A percentile compares a stretch with the other conserved stretches of the same genome.
Conservation (phyloP, 2,888 invertebrate genomes). For the Neelides folsomi region DNA sequence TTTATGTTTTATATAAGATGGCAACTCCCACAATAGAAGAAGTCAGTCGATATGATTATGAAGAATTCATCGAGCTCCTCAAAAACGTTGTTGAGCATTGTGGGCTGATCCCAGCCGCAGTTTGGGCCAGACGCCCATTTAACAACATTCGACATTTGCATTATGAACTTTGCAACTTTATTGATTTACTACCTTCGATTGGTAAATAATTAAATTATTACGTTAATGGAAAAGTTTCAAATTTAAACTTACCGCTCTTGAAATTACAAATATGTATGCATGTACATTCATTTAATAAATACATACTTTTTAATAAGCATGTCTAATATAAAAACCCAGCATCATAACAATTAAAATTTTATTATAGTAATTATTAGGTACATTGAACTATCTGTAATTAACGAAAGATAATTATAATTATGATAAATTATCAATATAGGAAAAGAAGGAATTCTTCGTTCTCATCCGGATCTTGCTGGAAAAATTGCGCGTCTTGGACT, state of each 20-base stretch:
- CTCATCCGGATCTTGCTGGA: constrained; percentile 53
- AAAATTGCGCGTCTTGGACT: constrained; percentile 42
- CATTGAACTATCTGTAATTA: no score
- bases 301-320: no score
- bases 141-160: constrained; percentile 41
- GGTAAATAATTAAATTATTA: constrained; percentile 39
- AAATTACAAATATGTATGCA: no score
- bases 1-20: no score
- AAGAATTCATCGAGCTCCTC: constrained; percentile 31
- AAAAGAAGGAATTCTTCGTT: constrained; percentile 38
- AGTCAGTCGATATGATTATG: constrained; percentile 29
- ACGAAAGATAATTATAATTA: no score
- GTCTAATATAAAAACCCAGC: no score
- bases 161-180: constrained; percentile 43
- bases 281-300: no score
- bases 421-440: no score
- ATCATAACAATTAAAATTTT: no score
- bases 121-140: constrained; percentile 42
- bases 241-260: no score
- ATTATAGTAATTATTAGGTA: no score
- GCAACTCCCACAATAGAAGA: constrained; percentile 20
- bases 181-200: constrained; percentile 43
- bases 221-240: no score
- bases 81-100: constrained; percentile 34
- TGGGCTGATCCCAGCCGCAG: constrained; percentile 24